phyloP scores from a whole-genome alignment of 2,113 vertebrate species.

The Oreochromis niloticus region DNA sequence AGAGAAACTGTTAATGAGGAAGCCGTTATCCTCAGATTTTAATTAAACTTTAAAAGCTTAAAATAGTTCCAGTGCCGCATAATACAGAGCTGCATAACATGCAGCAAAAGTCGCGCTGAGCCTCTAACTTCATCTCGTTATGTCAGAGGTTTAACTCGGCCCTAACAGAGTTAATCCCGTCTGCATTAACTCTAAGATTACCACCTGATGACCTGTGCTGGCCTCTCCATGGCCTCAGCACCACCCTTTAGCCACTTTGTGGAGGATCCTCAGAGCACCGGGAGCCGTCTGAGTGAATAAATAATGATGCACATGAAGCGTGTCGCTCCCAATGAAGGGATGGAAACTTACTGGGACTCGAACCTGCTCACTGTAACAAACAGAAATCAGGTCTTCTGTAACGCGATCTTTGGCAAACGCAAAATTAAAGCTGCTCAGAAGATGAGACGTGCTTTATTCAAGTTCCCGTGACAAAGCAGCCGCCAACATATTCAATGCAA shows the following conservation, averaged over 20 bases:
- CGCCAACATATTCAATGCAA: not conserved
- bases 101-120: not conserved
- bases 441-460: not conserved
- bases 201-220: not conserved
- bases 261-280: not conserved
- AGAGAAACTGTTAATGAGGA: not conserved
- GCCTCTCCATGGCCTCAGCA: not conserved
- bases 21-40: not conserved
- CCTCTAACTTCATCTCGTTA: not conserved
- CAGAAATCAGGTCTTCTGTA: not conserved
- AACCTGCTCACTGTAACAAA: not conserved
- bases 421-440: not conserved
- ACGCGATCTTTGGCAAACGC: not conserved
- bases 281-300: not conserved
- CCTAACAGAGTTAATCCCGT: slow-evolving; percentile 1
- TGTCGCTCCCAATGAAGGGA: not conserved
- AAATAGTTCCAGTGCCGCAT: not conserved
- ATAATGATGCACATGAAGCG: not conserved
- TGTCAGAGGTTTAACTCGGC: slow-evolving; percentile 1
- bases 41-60: not conserved
- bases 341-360: not conserved
- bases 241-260: not conserved
- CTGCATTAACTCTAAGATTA: not conserved
- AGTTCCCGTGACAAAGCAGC: not conserved
- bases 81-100: not conserved